Evolutionary conservation across 64 coral and sea anemone species (phyloP).

Genomic region (Anthopleura sola): DNA sequence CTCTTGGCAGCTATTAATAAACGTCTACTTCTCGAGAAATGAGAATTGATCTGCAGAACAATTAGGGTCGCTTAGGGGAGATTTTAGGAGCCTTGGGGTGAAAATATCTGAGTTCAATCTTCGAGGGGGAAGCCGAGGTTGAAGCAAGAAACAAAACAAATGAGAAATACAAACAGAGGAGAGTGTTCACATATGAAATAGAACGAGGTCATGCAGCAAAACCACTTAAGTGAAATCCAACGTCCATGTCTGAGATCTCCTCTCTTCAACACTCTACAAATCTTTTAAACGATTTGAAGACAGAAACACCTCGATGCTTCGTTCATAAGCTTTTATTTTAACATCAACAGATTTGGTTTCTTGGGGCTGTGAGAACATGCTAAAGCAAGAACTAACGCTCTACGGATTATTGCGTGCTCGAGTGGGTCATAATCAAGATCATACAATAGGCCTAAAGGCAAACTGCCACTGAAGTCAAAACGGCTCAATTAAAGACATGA

Average conservation of each 20-base stretch:
- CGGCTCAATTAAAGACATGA: slow-evolving; percentile 8
- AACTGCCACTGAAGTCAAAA: slow-evolving; percentile 12
- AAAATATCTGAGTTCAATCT: neutral
- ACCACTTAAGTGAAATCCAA: neutral
- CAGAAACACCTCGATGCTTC: neutral
- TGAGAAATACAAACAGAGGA: neutral
- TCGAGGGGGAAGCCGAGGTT: neutral
- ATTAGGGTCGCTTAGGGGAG: neutral
- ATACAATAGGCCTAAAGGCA: neutral
- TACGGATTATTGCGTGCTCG: slow-evolving; percentile 4
- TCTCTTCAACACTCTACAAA: neutral
- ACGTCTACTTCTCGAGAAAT: neutral
- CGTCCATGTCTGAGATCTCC: neutral
- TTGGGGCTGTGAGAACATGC: neutral
- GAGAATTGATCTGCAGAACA: neutral
- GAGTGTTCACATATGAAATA: neutral
- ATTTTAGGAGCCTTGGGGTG: neutral
- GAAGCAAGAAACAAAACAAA: neutral
- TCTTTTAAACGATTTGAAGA: neutral
- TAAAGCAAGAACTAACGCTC: neutral
- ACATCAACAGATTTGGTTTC: neutral
- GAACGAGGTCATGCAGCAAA: neutral
- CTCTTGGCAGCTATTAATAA: neutral
- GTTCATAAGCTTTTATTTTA: slow-evolving; percentile 8
- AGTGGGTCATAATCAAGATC: slow-evolving; percentile 12